Base-by-base conservation (phyloP, 2,113 vertebrate species). In the Melanerpes aurifrons region DNA sequence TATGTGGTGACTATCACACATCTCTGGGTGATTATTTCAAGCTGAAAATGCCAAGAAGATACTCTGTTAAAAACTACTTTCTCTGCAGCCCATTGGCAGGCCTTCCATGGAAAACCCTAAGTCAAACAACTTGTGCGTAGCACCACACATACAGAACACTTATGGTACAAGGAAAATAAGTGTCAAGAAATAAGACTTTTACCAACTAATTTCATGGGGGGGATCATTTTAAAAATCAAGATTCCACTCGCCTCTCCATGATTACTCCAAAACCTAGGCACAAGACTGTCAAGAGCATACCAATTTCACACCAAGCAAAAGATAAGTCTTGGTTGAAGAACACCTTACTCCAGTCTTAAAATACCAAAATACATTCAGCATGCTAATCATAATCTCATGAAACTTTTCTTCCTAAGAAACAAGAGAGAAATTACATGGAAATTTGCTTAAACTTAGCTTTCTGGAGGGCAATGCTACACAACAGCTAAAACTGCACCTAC, bases 341-440 rank as follows among this genome's bases (percentile, higher is more conserved):
- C 43, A 78, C 14, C 37, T 93, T 1, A 0, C 69, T 64, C 21
- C n/a, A 67, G 21, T 3, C 47, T 61, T 68, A 28, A 35, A 67
- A 59, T 24, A 45, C 8, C 18, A 20, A 25, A 75, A 54, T 4
- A 2, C 2, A 73, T 53, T 54, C 22, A 6, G 21, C 20, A 29
- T 0, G 2, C 15, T 54, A 82, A 64, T 22, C 0, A 0, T 21
- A 56, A 6, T 1, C 29, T 75, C 54, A 40, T 4, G 7, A 72
- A 69, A 9, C 15, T 6, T 28, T 40, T 48, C 50, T 31, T 75
- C 56, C 21, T 12, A 45, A 35, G 26, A 53, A 28, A 21, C 0
- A 70, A 10, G 0, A 84, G 20, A 6, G 22, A 85, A 87, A 43
- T 35, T 29, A 58, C 74, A 54, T 15, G 68, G 9, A 48, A 64